Conservation (phyloP, 2,888 invertebrate genomes). For the Hedya salicella region DNA sequence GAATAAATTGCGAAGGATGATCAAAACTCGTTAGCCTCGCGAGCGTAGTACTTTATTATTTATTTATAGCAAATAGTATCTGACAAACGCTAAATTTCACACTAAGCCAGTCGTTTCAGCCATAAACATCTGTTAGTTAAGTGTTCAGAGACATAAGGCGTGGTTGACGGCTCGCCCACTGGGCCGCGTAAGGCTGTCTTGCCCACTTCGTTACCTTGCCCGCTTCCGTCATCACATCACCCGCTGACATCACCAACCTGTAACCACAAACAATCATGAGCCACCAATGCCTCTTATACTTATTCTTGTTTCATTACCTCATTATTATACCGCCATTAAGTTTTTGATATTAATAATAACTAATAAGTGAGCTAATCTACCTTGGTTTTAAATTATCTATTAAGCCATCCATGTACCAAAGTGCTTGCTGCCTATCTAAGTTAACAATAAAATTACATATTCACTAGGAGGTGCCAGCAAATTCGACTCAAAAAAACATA, state of each 20-base stretch:
- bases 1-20: too few species aligned
- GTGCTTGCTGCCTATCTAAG: too few species aligned
- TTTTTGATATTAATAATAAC: conserved; percentile 47
- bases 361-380: conserved; percentile 50
- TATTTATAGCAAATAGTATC: too few species aligned
- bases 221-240: conserved; percentile 59
- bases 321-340: conserved; percentile 23
- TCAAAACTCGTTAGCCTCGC: too few species aligned
- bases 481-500: too few species aligned
- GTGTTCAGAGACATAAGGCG: conserved; percentile 8
- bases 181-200: conserved; percentile 42
- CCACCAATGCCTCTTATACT: conserved; percentile 20
- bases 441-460: too few species aligned
- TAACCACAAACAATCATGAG: conserved; percentile 51
- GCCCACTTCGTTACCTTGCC: conserved; percentile 57
- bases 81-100: too few species aligned
- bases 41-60: too few species aligned
- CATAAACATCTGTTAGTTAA: background rate
- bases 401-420: too few species aligned
- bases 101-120: too few species aligned
- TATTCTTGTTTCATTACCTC: conserved; percentile 27
- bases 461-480: too few species aligned
- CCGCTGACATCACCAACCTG: conserved; percentile 65
- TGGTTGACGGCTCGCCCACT: conserved; percentile 34
- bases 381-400: conserved; percentile 46